These are phyloP conservation scores for Crambe crambe DNA, from an alignment of 37 sponge, comb jelly and placozoan species.

Conservation along the genomic window DNA sequence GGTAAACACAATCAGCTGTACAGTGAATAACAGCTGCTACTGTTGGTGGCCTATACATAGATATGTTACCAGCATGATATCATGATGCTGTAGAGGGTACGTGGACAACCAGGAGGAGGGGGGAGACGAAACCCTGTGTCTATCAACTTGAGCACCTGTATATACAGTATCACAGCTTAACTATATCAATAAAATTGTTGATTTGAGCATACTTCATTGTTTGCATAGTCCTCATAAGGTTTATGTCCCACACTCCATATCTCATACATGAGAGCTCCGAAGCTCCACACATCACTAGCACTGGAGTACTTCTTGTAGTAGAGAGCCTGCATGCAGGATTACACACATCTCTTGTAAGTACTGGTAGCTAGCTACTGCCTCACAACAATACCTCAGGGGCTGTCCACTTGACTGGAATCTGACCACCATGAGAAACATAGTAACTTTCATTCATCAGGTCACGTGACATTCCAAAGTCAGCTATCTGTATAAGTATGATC, in stretches of 20 bases:
- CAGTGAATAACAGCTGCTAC: not conserved
- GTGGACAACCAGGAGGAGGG: conserved; percentile 11
- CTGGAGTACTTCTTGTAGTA: conserved; percentile 4
- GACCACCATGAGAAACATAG: conserved; percentile 4
- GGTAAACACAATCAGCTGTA: too few species aligned
- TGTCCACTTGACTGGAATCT: conserved; percentile 9
- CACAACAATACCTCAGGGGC: conserved; percentile 2
- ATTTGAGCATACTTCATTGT: not conserved
- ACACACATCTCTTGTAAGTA: too few species aligned
- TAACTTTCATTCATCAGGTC: conserved; percentile 5
- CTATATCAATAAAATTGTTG: not conserved
- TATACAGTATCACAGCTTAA: too few species aligned
- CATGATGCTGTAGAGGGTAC: conserved; percentile 5
- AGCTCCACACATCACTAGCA: conserved; percentile 30
- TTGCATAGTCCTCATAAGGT: not conserved
- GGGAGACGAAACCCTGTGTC: conserved; percentile 3
- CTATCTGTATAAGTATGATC: conserved; percentile 2
- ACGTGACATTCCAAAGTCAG: conserved; percentile 20
- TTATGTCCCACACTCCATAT: conserved; percentile 22
- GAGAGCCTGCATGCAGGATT: not conserved
- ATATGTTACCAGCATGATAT: not conserved
- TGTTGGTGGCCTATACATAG: too few species aligned
- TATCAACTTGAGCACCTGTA: not conserved
- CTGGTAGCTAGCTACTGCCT: too few species aligned
- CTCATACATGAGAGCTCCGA: not conserved